phyloP scores from a whole-genome alignment of 2,113 vertebrate genomes.

The Trinectes maculatus region DNA sequence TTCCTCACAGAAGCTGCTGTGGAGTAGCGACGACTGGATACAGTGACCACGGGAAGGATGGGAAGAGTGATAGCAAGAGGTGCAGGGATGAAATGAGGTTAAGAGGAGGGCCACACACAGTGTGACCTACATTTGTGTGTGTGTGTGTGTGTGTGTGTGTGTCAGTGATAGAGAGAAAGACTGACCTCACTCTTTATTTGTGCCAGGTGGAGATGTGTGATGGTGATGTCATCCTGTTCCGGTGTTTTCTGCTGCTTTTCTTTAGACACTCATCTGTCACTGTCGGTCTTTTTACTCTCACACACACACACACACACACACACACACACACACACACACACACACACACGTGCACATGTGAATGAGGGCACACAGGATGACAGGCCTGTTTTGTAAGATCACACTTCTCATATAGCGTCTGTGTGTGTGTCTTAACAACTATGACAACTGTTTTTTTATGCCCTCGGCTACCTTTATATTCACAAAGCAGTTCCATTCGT shows the following conservation, averaged over 20 bases:
- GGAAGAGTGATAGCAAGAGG: constrained; percentile 38
- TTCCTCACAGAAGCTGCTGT: not conserved
- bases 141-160: constrained; percentile 30
- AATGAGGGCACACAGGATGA: not conserved
- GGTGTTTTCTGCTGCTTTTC: constrained; percentile 36
- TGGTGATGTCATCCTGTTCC: constrained; percentile 46
- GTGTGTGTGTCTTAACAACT: constrained; percentile 32
- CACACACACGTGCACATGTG: not conserved
- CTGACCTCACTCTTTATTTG: constrained; percentile 45
- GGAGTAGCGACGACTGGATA: constrained; percentile 17
- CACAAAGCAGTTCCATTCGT: constrained; percentile 20
- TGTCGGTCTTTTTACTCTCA: constrained; percentile 5
- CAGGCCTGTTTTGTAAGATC: constrained; percentile 30
- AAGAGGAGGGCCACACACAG: constrained; percentile 42
- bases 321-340: not conserved
- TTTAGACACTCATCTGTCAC: constrained; percentile 30
- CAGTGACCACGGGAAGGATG: constrained; percentile 18
- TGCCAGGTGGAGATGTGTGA: constrained; percentile 15
- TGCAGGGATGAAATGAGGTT: constrained; percentile 29
- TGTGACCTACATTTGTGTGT: constrained; percentile 35
- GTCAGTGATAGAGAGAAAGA: not conserved
- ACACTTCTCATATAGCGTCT: constrained; percentile 26
- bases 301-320: not conserved
- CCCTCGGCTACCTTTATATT: constrained; percentile 20
- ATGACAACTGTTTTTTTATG: constrained; percentile 33